A percentile compares a stretch with the other conserved stretches of the same genome.
These are phyloP conservation scores for Pseudobourletiella spinata DNA, from an alignment of 1,140 invertebrate species.

Conservation along the genomic window DNA sequence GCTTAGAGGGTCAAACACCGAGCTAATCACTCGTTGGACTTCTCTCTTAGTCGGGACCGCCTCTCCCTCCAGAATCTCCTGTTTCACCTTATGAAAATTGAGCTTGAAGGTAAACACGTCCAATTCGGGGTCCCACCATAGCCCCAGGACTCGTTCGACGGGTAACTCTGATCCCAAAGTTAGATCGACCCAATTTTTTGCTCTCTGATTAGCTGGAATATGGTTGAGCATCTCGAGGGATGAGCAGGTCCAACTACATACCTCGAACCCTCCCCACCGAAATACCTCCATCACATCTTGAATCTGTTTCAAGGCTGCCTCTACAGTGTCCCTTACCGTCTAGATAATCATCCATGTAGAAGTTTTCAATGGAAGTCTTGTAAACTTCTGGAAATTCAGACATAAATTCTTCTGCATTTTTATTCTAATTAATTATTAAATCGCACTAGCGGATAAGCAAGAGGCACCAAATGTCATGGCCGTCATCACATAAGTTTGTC, in stretches of 20 bases:
- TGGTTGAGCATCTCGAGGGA: neutral
- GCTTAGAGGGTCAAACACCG: slow-evolving; percentile 24
- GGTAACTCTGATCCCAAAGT: slow-evolving; percentile 14
- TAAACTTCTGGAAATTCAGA: slow-evolving; percentile 5
- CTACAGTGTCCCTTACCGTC: slow-evolving; percentile 16
- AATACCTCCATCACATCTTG: slow-evolving; percentile 3
- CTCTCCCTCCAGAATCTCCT: slow-evolving; percentile 3
- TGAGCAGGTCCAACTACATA: slow-evolving; percentile 7
- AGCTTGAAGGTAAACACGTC: neutral
- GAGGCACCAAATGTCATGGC: neutral
- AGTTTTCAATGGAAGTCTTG: neutral
- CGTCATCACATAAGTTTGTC: neutral
- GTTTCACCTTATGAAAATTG: neutral
- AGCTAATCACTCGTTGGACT: slow-evolving; percentile 1
- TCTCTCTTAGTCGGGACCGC: slow-evolving; percentile 17
- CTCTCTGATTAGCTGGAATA: slow-evolving; percentile 32
- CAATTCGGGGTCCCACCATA: slow-evolving; percentile 6
- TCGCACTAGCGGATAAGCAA: too few relatives aligned
- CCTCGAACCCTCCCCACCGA: neutral
- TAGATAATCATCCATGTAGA: slow-evolving; percentile 26
- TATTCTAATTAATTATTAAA: too few relatives aligned
- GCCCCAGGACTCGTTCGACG: slow-evolving; percentile 6
- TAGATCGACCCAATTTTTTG: slow-evolving; percentile 21
- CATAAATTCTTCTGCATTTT: slow-evolving; percentile 3
- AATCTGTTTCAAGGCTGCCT: slow-evolving; percentile 15